Percentiles rank a stretch among this genome's conserved stretches.
phyloP scores from a whole-genome alignment of 2,113 vertebrate genomes.

The Chiloscyllium plagiosum region DNA sequence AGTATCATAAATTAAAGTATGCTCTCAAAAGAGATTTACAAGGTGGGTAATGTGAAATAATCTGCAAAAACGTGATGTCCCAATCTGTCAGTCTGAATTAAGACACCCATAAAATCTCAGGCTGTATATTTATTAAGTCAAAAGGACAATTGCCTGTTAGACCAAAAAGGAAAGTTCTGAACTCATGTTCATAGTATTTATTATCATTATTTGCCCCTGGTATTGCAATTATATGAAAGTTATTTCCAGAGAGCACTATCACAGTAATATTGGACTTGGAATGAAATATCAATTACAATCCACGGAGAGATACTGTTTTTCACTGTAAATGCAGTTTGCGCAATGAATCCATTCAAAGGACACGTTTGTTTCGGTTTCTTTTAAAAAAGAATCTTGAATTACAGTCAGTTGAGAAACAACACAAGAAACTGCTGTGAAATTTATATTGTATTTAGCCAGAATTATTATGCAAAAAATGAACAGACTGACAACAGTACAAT shows the following conservation, averaged over 20 bases:
- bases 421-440: not conserved
- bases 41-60: not conserved
- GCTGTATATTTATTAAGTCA: not conserved
- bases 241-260: conserved; percentile 17
- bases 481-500: not conserved
- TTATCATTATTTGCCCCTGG: conserved; percentile 19
- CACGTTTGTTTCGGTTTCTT: not conserved
- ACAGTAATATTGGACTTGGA: not conserved
- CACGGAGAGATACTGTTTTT: not conserved
- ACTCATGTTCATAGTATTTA: not conserved
- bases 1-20: too few species aligned
- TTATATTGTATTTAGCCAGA: not conserved
- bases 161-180: not conserved
- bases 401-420: not conserved
- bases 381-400: not conserved
- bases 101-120: not conserved
- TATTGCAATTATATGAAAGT: conserved; percentile 6
- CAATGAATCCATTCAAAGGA: not conserved
- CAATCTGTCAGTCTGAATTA: not conserved
- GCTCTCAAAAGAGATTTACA: not conserved
- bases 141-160: not conserved
- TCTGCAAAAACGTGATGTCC: not conserved
- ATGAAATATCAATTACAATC: not conserved
- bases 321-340: not conserved
- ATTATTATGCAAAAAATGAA: not conserved